Evolutionary conservation across 2,797 vertebrate species (phyloP).

Genomic region (Poeciliopsis infans): DNA sequence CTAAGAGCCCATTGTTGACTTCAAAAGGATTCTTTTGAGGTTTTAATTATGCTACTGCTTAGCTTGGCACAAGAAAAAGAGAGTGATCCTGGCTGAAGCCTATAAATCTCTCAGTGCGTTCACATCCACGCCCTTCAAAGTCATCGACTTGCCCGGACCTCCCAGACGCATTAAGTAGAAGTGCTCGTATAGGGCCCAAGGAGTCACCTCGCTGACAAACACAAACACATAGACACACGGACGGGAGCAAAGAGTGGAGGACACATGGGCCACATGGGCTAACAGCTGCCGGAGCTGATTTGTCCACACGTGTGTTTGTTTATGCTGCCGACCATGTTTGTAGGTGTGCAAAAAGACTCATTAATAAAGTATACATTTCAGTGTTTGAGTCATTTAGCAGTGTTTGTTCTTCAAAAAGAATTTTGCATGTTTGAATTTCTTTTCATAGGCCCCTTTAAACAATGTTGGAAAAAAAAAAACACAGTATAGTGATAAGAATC

Average conservation of each 20-base stretch:
- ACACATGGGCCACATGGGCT: slow-evolving; percentile 61
- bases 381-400: background rate
- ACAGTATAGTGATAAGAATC: background rate
- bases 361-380: background rate
- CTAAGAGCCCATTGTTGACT: slow-evolving; percentile 84
- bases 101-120: slow-evolving; percentile 83
- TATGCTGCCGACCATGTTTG: slow-evolving; percentile 22
- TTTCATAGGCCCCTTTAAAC: background rate
- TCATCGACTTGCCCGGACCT: slow-evolving; percentile 80
- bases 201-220: slow-evolving; percentile 65
- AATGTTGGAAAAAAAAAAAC: background rate
- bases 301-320: slow-evolving; percentile 22
- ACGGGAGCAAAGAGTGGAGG: slow-evolving; percentile 53
- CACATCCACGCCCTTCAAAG: slow-evolving; percentile 81
- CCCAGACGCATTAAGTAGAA: slow-evolving; percentile 77
- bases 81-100: slow-evolving; percentile 83
- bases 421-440: background rate
- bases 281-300: slow-evolving; percentile 58
- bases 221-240: slow-evolving; percentile 62
- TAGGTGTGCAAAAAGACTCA: slow-evolving; percentile 3
- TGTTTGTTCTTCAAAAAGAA: background rate
- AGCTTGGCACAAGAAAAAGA: slow-evolving; percentile 84
- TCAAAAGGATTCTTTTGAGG: slow-evolving; percentile 84
- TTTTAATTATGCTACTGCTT: slow-evolving; percentile 87
- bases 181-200: slow-evolving; percentile 68